Conservation (phyloP, 2,797 vertebrate genomes). For the Ctenopoma multispine region DNA sequence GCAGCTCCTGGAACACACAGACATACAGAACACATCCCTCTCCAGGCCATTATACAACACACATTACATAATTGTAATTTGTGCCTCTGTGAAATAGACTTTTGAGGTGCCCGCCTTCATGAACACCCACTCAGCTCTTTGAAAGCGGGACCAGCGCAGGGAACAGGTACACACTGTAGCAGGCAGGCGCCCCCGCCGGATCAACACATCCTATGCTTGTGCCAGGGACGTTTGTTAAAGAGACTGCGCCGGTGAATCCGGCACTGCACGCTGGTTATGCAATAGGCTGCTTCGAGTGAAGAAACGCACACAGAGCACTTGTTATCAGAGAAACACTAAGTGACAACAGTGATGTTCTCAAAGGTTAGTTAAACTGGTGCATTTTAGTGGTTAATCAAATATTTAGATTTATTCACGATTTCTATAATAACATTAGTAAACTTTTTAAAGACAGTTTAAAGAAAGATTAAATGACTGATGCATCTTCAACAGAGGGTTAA, state of each 20-base stretch:
- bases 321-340: constrained; percentile 30
- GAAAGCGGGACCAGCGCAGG: constrained; percentile 54
- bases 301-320: constrained; percentile 22
- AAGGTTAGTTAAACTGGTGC: constrained; percentile 20
- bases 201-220: constrained; percentile 45
- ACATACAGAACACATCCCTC: constrained; percentile 26
- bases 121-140: constrained; percentile 71
- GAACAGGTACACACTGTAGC: constrained; percentile 60
- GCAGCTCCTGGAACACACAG: constrained; percentile 37
- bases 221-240: constrained; percentile 33
- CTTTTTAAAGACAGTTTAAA: not conserved
- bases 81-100: constrained; percentile 57
- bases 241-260: constrained; percentile 46
- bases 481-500: not conserved
- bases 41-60: constrained; percentile 66
- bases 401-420: too few species aligned
- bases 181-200: constrained; percentile 32
- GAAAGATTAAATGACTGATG: not conserved
- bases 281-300: constrained; percentile 60
- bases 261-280: constrained; percentile 57
- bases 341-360: constrained; percentile 13
- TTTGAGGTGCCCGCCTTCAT: constrained; percentile 53
- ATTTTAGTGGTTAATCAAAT: constrained; percentile 1
- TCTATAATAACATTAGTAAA: not conserved
- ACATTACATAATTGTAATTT: constrained; percentile 72